Conservation (phyloP, 2,113 vertebrate genomes). For the Diadophis punctatus region DNA sequence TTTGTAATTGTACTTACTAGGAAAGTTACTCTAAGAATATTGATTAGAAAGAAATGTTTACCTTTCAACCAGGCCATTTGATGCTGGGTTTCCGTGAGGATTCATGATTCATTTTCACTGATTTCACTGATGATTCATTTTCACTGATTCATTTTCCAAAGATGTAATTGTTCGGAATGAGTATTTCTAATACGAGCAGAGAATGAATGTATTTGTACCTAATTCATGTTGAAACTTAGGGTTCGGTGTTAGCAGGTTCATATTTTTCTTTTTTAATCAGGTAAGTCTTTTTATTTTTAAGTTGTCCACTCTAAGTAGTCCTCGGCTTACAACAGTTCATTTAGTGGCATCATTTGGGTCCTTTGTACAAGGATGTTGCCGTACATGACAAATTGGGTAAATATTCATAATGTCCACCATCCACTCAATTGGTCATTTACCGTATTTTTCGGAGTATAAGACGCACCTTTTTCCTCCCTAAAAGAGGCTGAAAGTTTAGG, state of each 20-base stretch:
- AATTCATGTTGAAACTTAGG: not conserved
- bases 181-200: not conserved
- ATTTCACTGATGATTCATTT: too few relatives aligned
- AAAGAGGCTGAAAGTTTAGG: too few relatives aligned
- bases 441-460: too few relatives aligned
- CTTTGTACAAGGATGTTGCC: too few relatives aligned
- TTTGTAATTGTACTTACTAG: slow-evolving; percentile 42
- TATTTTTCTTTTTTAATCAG: not conserved
- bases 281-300: not conserved
- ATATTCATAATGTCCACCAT: too few relatives aligned
- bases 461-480: too few relatives aligned
- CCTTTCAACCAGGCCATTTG: not conserved
- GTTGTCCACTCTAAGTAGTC: slow-evolving; percentile 37
- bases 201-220: not conserved
- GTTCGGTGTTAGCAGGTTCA: not conserved
- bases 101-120: too few relatives aligned
- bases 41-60: not conserved
- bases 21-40: slow-evolving; percentile 40
- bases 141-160: not conserved
- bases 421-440: too few relatives aligned
- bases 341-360: too few relatives aligned
- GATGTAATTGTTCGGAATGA: slow-evolving; percentile 31
- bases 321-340: too few relatives aligned
- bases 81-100: slow-evolving; percentile 5
- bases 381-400: too few relatives aligned